A percentile compares a stretch with the other conserved stretches of the same genome.
phyloP scores from a whole-genome alignment of 2,888 invertebrate species.

The Archaeoteleia sp. region DNA sequence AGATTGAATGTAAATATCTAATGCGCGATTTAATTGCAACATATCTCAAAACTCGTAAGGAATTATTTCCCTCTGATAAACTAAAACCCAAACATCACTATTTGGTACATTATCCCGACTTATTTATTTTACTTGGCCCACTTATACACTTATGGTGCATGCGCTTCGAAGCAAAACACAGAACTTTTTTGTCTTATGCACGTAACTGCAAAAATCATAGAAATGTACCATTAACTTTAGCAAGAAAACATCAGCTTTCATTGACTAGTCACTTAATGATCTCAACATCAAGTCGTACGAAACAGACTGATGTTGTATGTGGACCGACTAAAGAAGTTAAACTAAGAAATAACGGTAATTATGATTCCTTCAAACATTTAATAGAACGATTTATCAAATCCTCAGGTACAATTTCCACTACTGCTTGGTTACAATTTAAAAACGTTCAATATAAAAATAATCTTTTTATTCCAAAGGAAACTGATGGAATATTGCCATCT shows the following conservation, averaged over 20 bases:
- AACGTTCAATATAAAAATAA: too few species aligned
- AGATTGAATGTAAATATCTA: too few species aligned
- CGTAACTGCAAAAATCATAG: slow-evolving; percentile 23
- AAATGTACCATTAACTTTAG: slow-evolving; percentile 22
- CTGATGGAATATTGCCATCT: too few species aligned
- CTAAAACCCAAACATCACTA: slow-evolving; percentile 16
- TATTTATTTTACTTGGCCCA: slow-evolving; percentile 16
- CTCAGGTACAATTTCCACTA: too few species aligned
- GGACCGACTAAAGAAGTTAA: too few species aligned
- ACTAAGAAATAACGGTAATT: too few species aligned
- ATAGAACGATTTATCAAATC: too few species aligned
- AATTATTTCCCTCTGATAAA: background rate
- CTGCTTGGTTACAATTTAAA: too few species aligned
- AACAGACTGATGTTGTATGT: too few species aligned
- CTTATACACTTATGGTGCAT: slow-evolving; percentile 31
- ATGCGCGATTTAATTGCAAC: background rate
- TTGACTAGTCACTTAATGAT: slow-evolving; percentile 26
- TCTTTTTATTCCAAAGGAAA: too few species aligned
- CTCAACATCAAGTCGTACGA: too few species aligned
- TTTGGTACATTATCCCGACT: slow-evolving; percentile 23
- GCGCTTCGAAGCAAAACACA: slow-evolving; percentile 34
- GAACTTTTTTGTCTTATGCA: slow-evolving; percentile 21
- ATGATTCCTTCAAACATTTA: too few species aligned
- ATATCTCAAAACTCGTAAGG: background rate
- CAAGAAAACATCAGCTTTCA: slow-evolving; percentile 16